Percentiles rank a stretch among this genome's conserved stretches.
Conservation (phyloP, 2,797 vertebrate species). For the Dendrocincla tyrannina region DNA sequence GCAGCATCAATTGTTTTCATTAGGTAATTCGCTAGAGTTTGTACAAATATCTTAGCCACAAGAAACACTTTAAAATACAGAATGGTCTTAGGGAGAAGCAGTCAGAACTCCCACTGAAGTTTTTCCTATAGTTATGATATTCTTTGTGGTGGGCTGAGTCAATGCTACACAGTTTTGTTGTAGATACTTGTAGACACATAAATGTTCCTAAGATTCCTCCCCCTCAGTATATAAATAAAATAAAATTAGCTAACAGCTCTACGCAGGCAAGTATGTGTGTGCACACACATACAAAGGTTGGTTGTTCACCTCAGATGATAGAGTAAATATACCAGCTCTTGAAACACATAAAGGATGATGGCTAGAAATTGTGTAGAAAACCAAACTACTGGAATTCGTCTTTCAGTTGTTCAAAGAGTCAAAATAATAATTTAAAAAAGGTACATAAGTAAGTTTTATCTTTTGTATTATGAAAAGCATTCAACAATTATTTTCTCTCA, state of each 20-base stretch:
- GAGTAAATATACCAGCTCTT: neutral
- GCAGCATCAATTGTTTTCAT: neutral
- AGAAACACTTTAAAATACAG: neutral
- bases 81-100: accelerated
- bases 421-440: neutral
- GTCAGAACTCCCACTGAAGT: neutral
- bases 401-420: neutral
- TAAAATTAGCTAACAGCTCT: neutral
- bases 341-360: neutral
- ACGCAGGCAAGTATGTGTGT: neutral
- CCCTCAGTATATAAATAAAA: neutral
- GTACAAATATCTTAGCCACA: neutral
- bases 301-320: neutral
- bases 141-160: neutral
- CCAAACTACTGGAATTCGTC: neutral
- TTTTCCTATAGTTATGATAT: neutral
- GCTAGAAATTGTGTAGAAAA: neutral
- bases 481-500: neutral
- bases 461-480: neutral
- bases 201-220: neutral
- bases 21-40: neutral
- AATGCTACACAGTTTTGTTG: neutral
- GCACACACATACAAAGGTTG: too few relatives aligned
- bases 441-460: neutral
- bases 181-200: neutral